These are phyloP conservation scores for Scolopax mira DNA, from an alignment of 2,113 vertebrate species.

Conservation along the genomic window DNA sequence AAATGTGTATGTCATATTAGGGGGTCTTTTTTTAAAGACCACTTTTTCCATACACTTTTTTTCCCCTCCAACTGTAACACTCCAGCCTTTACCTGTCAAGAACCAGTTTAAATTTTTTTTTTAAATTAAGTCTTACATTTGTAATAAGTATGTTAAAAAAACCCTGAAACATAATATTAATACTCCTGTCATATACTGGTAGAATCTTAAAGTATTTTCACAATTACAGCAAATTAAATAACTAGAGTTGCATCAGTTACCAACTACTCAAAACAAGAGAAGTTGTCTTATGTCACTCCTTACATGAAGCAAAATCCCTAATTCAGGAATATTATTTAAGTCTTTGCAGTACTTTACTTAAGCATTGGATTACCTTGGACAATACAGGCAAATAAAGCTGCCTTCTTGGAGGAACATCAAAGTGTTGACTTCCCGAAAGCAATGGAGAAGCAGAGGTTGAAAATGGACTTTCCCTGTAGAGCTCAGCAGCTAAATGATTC, in stretches of 20 bases:
- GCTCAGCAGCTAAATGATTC: slow-evolving; percentile 97
- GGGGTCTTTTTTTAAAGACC: background rate
- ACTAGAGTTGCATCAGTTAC: background rate
- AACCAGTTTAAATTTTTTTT: background rate
- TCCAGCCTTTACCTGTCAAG: background rate
- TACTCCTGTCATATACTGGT: too few relatives aligned
- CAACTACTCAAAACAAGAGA: background rate
- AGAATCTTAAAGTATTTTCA: background rate
- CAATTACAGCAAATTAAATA: background rate
- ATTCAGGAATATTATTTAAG: background rate
- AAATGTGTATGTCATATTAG: background rate
- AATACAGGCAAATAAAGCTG: slow-evolving; percentile 95
- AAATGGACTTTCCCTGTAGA: slow-evolving; percentile 96
- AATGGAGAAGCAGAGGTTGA: slow-evolving; percentile 93
- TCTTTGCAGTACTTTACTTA: background rate
- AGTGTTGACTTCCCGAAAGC: slow-evolving; percentile 95
- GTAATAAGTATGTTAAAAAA: background rate
- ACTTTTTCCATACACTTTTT: accelerated
- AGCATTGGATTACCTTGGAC: slow-evolving; percentile 84
- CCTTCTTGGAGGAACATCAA: slow-evolving; percentile 94
- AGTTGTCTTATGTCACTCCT: background rate
- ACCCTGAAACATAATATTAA: background rate
- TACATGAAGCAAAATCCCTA: background rate
- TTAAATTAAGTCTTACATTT: background rate
- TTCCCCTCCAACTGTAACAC: background rate